A percentile compares a stretch with the other conserved stretches of the same genome.
Conservation (phyloP, 2,797 vertebrate genomes). For the Columba guinea region DNA sequence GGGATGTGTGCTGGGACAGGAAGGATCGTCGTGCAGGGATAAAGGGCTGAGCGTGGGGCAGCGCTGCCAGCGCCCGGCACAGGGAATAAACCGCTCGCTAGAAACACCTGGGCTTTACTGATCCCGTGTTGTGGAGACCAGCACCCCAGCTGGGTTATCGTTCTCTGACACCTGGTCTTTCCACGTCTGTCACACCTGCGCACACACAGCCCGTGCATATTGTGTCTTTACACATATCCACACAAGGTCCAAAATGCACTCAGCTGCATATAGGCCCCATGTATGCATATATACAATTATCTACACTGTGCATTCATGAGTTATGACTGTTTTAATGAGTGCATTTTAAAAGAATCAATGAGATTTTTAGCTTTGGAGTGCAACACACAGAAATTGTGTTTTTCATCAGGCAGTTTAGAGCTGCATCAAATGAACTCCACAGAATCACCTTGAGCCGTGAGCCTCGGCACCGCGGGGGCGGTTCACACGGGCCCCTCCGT, state of each 20-base stretch:
- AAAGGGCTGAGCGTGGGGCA: no score
- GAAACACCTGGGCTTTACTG: no score
- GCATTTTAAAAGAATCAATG: not conserved
- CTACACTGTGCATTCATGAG: not conserved
- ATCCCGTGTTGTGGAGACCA: not conserved
- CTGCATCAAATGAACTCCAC: not conserved
- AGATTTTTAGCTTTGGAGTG: not conserved
- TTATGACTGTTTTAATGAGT: not conserved
- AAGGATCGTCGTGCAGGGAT: no score
- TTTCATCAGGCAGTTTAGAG: not conserved
- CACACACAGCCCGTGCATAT: not conserved
- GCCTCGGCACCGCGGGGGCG: not conserved
- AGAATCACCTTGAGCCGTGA: accelerated
- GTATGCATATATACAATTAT: accelerated
- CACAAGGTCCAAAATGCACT: accelerated
- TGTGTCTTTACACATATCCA: not conserved
- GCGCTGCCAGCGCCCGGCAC: no score
- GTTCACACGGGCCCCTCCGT: not conserved
- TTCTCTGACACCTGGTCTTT: not conserved
- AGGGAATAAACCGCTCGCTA: no score
- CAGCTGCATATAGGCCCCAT: not conserved
- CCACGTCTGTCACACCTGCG: not conserved
- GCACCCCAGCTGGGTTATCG: not conserved
- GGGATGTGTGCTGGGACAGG: no score
- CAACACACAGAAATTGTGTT: accelerated